Evolutionary conservation across 2,888 invertebrate genomes (phyloP).

Genomic region (Cyclophora punctaria): DNA sequence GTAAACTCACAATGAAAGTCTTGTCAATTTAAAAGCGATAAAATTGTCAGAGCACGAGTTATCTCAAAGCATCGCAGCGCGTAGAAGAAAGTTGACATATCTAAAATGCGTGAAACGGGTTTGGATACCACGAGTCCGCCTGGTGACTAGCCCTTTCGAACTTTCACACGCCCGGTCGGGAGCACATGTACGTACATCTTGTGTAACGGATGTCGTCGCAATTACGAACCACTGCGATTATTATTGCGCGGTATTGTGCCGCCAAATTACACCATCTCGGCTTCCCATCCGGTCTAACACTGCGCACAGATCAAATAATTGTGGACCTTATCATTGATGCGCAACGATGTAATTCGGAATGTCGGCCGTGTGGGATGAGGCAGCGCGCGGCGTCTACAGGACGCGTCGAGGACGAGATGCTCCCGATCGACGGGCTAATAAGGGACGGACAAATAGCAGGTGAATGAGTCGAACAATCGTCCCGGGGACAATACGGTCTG

Average conservation of each 20-base stretch:
- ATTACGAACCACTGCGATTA: constrained; percentile 66
- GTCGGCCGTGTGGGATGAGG: constrained; percentile 18
- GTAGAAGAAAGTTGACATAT: constrained; percentile 56
- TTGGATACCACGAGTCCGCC: constrained; percentile 44
- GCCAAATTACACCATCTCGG: constrained; percentile 68
- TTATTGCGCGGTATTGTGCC: constrained; percentile 68
- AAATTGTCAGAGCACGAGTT: constrained; percentile 33
- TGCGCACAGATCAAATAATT: constrained; percentile 18
- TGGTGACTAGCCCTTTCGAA: constrained; percentile 50
- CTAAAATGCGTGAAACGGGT: constrained; percentile 56
- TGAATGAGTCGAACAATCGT: constrained; percentile 45
- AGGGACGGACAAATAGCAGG: constrained; percentile 50
- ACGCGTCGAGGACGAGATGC: constrained; percentile 28
- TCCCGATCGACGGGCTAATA: constrained; percentile 42
- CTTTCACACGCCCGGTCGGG: constrained; percentile 56
- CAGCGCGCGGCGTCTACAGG: constrained; percentile 33
- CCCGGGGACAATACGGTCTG: constrained; percentile 38
- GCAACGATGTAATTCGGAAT: constrained; percentile 20
- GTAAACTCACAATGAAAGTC: constrained; percentile 33
- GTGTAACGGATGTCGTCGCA: constrained; percentile 66
- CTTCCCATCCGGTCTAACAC: constrained; percentile 63
- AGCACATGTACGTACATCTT: constrained; percentile 47
- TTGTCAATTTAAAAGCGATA: constrained; percentile 48
- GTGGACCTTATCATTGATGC: constrained; percentile 22
- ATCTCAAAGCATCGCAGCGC: constrained; percentile 36